Conservation (phyloP, 1,140 invertebrate species). For the Penaeus japonicus region DNA sequence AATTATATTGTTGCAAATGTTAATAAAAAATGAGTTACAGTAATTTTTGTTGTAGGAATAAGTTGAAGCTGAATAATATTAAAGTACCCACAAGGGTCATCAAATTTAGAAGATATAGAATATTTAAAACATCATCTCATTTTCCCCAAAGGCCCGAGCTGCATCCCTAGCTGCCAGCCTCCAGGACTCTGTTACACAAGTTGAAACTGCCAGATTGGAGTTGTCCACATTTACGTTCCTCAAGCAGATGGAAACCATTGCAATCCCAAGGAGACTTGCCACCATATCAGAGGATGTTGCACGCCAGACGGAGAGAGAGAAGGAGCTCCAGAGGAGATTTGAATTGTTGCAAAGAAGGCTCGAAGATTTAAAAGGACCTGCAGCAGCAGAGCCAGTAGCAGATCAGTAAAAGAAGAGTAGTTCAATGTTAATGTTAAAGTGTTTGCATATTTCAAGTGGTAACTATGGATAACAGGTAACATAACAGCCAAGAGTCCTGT, state of each 20-base stretch:
- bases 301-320: constrained; percentile 89
- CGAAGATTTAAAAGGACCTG: constrained; percentile 13
- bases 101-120: background rate
- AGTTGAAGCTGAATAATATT: no score
- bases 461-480: no score
- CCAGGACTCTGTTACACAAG: constrained; percentile 86
- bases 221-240: constrained; percentile 92
- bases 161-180: constrained; percentile 91
- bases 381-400: background rate
- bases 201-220: constrained; percentile 88
- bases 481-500: no score
- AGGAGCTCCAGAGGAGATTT: constrained; percentile 83
- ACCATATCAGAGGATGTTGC: constrained; percentile 91
- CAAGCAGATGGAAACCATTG: constrained; percentile 87
- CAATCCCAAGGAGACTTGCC: constrained; percentile 88
- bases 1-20: no score
- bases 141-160: constrained; percentile 72
- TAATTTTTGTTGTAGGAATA: no score
- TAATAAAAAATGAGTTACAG: no score
- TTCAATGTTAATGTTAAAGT: no score
- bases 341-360: constrained; percentile 69
- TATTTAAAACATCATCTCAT: background rate
- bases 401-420: background rate
- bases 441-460: background rate
- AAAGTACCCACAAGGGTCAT: no score